Evolutionary conservation across 2,888 invertebrate species (phyloP).

Genomic region (Acanthosepion lycidas): DNA sequence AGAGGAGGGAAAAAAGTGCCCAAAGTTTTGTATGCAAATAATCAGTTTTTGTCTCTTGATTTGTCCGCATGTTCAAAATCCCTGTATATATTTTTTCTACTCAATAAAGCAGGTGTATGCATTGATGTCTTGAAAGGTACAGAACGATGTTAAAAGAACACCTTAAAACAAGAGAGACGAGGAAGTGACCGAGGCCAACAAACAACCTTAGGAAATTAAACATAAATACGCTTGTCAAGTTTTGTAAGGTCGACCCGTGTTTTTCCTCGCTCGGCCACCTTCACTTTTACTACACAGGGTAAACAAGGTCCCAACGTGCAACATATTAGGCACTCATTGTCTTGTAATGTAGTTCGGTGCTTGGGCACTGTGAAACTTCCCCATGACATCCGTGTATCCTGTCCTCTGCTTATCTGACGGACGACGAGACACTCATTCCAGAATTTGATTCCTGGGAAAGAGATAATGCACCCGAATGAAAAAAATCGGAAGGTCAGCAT

Average conservation of each 20-base stretch:
- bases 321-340: background rate
- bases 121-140: background rate
- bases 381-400: background rate
- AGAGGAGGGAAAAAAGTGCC: background rate
- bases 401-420: background rate
- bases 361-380: background rate
- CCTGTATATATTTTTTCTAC: background rate
- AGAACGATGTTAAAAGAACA: conserved; percentile 9
- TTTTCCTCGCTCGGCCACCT: conserved; percentile 12
- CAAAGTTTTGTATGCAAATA: conserved; percentile 13
- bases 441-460: background rate
- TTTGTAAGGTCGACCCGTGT: conserved; percentile 33
- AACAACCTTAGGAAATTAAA: background rate
- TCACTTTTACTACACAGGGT: background rate
- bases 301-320: conserved; percentile 33
- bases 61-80: background rate
- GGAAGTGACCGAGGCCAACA: conserved; percentile 2
- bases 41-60: background rate
- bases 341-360: background rate
- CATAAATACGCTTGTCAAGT: conserved; percentile 21
- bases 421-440: background rate
- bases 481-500: too few relatives aligned
- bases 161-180: background rate
- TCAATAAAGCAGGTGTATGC: background rate
- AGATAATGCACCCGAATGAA: background rate